Base-by-base conservation (phyloP, 2,113 vertebrate genomes). In the Zingel zingel region DNA sequence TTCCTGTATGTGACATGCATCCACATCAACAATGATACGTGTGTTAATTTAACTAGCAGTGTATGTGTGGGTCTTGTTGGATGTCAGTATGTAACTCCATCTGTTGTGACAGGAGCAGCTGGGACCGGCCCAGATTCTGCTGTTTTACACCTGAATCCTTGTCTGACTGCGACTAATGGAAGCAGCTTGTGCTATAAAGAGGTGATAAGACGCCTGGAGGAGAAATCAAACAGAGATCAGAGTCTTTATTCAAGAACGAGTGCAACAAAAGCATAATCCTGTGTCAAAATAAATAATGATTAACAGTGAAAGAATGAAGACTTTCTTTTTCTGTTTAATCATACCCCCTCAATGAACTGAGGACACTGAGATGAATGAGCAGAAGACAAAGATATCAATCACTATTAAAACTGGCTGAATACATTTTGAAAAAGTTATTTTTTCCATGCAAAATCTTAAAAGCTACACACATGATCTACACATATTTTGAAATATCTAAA, bases 201-300 rank as follows among this genome's bases (percentile, higher is more conserved):
- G 66, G 39, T 11, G 59, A 58, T 36, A 30, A 51, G 69, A 73
- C 5, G 12, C 50, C 51, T 4, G 61, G 53, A 59, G 53, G 39
- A 48, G 61, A 23, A 67, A 23, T 51, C 45, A 12, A 58, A 30
- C 51, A 19, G 23, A 36, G 81, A 73, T 67, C 23, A 59, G 62
- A 74, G 21, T 21, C 62, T 21, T 50, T 11, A 30, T 39, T 74
- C 43, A 61, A 47, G 64, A 39, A 62, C 2, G 16, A 64, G 59
- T 3, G 25, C 25, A 45, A 51, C 27, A 65, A 65, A 72, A 47
- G 33, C 66, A 66, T 21, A 61, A 61, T 33, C 4, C 9, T 2
- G 53, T 72, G 74, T 77, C 27, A 65, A 51, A 72, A 71, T 19
- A 56, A 43, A 78, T 58, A 73, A 66, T 66, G 59, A 83, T 78